Evolutionary conservation across 2,797 vertebrate genomes (phyloP).

Genomic region (Pteronotus mesoamericanus): DNA sequence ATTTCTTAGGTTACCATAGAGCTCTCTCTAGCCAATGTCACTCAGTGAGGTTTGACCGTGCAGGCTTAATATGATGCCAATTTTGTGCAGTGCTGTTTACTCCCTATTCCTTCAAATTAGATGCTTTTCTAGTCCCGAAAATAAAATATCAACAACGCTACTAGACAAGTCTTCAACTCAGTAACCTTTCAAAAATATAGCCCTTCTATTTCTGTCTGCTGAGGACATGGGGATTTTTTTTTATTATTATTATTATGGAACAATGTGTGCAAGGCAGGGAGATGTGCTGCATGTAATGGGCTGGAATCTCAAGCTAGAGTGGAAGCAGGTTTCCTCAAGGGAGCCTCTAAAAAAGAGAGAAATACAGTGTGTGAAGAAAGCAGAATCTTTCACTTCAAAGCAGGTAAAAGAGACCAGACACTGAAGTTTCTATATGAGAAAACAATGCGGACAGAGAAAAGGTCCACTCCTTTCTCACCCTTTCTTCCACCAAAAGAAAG

Average conservation of each 20-base stretch:
- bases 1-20: constrained; percentile 49
- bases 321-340: background rate
- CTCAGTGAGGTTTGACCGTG: background rate
- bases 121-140: background rate
- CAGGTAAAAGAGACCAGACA: background rate
- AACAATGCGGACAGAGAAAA: constrained; percentile 1
- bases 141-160: constrained; percentile 4
- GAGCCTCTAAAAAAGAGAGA: constrained; percentile 15
- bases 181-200: background rate
- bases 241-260: background rate
- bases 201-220: constrained; percentile 32
- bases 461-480: background rate
- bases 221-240: background rate
- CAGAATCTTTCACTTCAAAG: background rate
- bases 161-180: constrained; percentile 38
- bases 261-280: background rate
- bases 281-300: background rate
- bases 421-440: background rate
- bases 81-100: constrained; percentile 33
- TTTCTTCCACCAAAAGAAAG: background rate
- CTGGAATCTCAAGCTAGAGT: background rate
- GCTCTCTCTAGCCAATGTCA: constrained; percentile 5
- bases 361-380: background rate
- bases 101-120: constrained; percentile 41
- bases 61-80: background rate